phyloP scores from a whole-genome alignment of 2,797 vertebrate species.

The Pangasius sanitwongsei region DNA sequence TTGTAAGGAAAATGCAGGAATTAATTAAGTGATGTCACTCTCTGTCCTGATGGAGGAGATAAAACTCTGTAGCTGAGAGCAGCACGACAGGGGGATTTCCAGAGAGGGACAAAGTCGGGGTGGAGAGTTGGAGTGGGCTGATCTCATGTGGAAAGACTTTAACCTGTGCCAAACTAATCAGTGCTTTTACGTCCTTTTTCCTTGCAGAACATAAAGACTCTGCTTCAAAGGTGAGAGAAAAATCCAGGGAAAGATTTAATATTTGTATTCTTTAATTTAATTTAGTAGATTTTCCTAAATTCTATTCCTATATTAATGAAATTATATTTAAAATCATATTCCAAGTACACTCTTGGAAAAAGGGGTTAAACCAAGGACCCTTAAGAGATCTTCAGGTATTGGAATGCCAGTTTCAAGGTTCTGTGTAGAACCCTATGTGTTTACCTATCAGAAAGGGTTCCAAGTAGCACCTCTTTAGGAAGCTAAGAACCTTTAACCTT shows the following conservation, averaged over 20 bases:
- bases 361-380: not conserved
- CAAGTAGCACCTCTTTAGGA: not conserved
- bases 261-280: slow-evolving; percentile 1
- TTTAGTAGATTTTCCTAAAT: not conserved
- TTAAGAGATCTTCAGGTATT: not conserved
- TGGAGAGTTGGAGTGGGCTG: slow-evolving; percentile 68
- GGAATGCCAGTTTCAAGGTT: not conserved
- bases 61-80: slow-evolving; percentile 26
- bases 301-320: not conserved
- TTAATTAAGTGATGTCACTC: slow-evolving; percentile 51
- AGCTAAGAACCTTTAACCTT: not conserved
- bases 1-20: slow-evolving; percentile 25
- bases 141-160: slow-evolving; percentile 75
- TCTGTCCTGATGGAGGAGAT: slow-evolving; percentile 41
- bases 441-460: not conserved
- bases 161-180: slow-evolving; percentile 67
- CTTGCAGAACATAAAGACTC: slow-evolving; percentile 76
- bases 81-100: slow-evolving; percentile 75
- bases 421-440: not conserved
- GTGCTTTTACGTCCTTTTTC: slow-evolving; percentile 34
- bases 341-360: not conserved
- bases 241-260: slow-evolving; percentile 14
- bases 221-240: slow-evolving; percentile 78
- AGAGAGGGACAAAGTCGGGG: slow-evolving; percentile 28
- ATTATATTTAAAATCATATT: not conserved